Base-by-base conservation (phyloP, 2,888 invertebrate genomes). In the Cataglyphis albicans region DNA sequence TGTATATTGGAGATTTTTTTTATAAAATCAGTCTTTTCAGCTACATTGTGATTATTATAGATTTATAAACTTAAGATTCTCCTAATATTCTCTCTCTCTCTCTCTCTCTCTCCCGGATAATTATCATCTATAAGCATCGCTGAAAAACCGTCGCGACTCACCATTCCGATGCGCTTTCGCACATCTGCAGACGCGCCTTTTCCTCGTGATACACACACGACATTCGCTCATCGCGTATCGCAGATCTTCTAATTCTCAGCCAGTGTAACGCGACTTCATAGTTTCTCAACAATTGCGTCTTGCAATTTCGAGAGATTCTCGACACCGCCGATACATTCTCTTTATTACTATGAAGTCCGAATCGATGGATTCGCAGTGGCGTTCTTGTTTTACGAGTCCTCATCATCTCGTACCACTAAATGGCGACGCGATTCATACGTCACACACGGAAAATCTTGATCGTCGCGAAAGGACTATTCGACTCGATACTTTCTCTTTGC, bases 191-290 rank as follows among this genome's bases (percentile, higher is more conserved):
- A 38, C 5, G 15, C 38, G 67, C 5, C 52, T 68, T 29, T 29
- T 68, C 41, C 15, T 68, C 67, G 0, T 61, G 65, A 48, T 72
- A 78, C n/a, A 67, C 57, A 35, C 67, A 78, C 25, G 83, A 67
- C 41, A 70, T 41, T 41, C 21, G n/a, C 38, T 76, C 21, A 29
- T 70, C 32, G 73, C 57, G 32, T 59, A 78, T 35, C 29, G 29
- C 57, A 9, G 78, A 35, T 35, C 15, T 73, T 21, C 48, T 84
- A 18, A 64, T 57, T 57, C 41, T 72, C 7, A 84, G 10, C 41
- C 83, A 83, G 21, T 65, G 83, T 10, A 82, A 41, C 70, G 52
- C 84, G 32, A 84, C 12, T 10, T 35, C 52, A 32, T 78, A 75
- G 18, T 81, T 80, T 35, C 18, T 65, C 38, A 72, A 21, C 10